Evolutionary conservation across 2,888 invertebrate genomes (phyloP).

Genomic region (Himalopsyche japonica): DNA sequence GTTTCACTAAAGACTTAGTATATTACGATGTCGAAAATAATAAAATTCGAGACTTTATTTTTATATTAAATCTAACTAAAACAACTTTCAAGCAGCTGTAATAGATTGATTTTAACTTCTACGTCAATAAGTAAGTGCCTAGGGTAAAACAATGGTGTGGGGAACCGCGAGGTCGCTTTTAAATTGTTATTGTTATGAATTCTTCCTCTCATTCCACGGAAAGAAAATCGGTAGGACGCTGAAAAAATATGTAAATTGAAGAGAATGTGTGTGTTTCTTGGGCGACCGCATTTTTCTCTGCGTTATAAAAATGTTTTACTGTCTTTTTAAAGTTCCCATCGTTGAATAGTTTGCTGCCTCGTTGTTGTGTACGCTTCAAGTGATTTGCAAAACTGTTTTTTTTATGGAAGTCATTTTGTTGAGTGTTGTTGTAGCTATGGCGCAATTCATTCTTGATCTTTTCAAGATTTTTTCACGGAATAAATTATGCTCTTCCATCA

Average conservation of each 20-base stretch:
- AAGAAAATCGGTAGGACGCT: conserved; percentile 18
- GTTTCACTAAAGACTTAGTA: no score
- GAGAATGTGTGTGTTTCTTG: conserved; percentile 5
- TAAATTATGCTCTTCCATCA: neutral
- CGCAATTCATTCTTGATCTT: neutral
- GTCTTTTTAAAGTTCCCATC: conserved; percentile 1
- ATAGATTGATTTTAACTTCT: neutral
- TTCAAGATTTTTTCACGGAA: neutral
- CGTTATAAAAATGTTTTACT: conserved; percentile 6
- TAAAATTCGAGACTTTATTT: neutral
- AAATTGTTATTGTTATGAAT: conserved; percentile 36
- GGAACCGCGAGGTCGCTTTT: neutral
- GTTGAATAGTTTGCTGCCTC: neutral
- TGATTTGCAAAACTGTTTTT: neutral
- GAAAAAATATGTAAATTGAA: conserved; percentile 28
- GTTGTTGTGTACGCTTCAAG: neutral
- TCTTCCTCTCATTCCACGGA: conserved; percentile 9
- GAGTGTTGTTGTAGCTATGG: neutral
- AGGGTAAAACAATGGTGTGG: conserved; percentile 13
- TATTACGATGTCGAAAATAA: neutral
- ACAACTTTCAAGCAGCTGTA: neutral
- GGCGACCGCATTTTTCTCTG: conserved; percentile 4
- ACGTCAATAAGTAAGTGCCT: neutral
- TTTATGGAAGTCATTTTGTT: neutral
- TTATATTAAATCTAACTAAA: neutral